Percentiles rank a stretch among this genome's conserved stretches.
These are phyloP conservation scores for Rhinopomastus cyanomelas DNA, from an alignment of 2,113 vertebrate genomes.

Conservation along the genomic window DNA sequence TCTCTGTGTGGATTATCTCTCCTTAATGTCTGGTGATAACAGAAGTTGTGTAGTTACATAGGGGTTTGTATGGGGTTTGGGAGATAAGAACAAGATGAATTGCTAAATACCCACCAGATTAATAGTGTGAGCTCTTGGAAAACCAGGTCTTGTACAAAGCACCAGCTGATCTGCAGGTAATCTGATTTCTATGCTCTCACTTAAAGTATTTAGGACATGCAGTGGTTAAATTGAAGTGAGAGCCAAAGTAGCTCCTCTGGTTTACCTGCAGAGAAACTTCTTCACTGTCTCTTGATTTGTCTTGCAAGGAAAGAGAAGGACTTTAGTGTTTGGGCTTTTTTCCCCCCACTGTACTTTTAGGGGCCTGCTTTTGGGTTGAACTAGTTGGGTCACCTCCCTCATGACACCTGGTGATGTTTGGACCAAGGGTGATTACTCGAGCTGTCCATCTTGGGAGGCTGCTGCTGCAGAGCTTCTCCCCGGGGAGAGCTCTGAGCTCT, in stretches of 20 bases:
- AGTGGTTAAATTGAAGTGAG: background rate
- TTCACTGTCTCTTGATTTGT: background rate
- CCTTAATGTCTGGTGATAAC: background rate
- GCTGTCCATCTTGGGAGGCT: background rate
- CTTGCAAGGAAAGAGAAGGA: background rate
- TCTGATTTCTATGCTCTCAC: background rate
- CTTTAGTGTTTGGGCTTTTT: background rate
- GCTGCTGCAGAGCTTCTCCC: background rate
- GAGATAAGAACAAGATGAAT: constrained; percentile 17
- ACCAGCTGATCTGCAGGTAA: background rate
- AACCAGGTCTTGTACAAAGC: background rate
- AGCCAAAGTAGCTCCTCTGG: background rate
- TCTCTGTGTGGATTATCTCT: background rate
- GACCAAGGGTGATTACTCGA: background rate
- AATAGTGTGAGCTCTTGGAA: background rate
- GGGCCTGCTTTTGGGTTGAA: background rate
- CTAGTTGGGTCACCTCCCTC: background rate
- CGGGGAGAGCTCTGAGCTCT: background rate
- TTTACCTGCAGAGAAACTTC: background rate
- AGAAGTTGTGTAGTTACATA: background rate
- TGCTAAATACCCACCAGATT: constrained; percentile 14
- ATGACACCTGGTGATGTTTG: background rate
- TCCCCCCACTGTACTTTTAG: background rate
- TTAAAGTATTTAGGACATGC: background rate
- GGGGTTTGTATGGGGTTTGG: background rate